A percentile compares a stretch with the other conserved stretches of the same genome.
phyloP scores from a whole-genome alignment of 1,140 invertebrate genomes.

The Tetragnatha versicolor region DNA sequence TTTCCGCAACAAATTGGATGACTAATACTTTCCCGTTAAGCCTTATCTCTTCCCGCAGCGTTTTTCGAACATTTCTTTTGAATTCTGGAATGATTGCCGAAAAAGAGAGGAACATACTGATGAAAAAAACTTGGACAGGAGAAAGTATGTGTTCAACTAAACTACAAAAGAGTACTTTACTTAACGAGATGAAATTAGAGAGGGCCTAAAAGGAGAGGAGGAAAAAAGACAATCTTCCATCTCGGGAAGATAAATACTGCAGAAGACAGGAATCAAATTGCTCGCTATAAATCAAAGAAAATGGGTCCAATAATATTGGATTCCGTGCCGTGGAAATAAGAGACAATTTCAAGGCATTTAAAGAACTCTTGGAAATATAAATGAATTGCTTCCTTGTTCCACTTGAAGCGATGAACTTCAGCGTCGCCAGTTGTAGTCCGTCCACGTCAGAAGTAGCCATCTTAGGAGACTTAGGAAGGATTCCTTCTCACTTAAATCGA shows the following conservation, averaged over 20 bases:
- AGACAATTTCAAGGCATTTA: slow-evolving; percentile 51
- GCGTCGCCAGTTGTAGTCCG: slow-evolving; percentile 6
- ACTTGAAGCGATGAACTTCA: neutral
- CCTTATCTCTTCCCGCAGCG: too few species aligned
- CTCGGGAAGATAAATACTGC: slow-evolving; percentile 45
- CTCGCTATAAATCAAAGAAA: slow-evolving; percentile 53
- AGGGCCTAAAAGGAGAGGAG: neutral
- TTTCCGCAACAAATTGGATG: too few species aligned
- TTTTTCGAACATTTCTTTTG: too few species aligned
- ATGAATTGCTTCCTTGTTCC: slow-evolving; percentile 45
- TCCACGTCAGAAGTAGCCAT: slow-evolving; percentile 4
- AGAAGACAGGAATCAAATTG: slow-evolving; percentile 44
- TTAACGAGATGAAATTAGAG: slow-evolving; percentile 51
- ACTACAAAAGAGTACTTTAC: slow-evolving; percentile 34
- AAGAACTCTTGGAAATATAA: slow-evolving; percentile 29
- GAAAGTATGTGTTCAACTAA: too few species aligned
- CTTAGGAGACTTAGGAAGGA: neutral
- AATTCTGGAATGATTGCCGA: too few species aligned
- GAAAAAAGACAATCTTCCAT: slow-evolving; percentile 26
- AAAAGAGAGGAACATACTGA: too few species aligned
- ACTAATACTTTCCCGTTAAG: too few species aligned
- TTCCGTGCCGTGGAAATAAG: slow-evolving; percentile 25
- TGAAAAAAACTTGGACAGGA: too few species aligned
- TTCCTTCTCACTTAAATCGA: neutral
- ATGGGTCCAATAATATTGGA: slow-evolving; percentile 52